Evolutionary conservation across 1,140 invertebrate species (phyloP).

Genomic region (Odontomachus brunneus): DNA sequence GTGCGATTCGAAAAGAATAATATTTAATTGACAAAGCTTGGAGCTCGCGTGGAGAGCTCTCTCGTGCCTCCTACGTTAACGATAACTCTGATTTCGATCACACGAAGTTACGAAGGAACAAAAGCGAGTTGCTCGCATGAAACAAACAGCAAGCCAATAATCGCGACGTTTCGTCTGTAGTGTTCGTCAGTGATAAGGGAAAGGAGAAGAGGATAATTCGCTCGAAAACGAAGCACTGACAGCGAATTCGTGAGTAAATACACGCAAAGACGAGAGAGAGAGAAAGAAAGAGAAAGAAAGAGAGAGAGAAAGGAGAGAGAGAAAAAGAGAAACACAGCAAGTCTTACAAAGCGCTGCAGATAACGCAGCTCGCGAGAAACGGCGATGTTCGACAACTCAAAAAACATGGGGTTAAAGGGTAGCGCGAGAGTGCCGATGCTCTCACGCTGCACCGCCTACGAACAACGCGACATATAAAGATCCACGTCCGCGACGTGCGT

Average conservation of each 20-base stretch:
- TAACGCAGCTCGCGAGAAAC: conserved; percentile 6
- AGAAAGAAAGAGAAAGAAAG: not conserved
- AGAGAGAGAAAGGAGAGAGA: not conserved
- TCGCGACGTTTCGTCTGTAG: too few species aligned
- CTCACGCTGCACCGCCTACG: not conserved
- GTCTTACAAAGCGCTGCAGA: not conserved
- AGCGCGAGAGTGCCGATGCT: not conserved
- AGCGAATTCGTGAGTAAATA: not conserved
- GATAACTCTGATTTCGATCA: too few species aligned
- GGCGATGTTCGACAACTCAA: not conserved
- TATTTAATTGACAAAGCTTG: too few species aligned
- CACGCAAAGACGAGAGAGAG: not conserved
- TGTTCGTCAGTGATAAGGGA: too few species aligned
- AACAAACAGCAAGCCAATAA: not conserved
- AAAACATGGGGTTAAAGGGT: conserved; percentile 10
- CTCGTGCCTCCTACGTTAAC: too few species aligned
- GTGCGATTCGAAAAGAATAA: too few species aligned
- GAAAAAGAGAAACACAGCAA: not conserved
- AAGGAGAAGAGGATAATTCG: conserved; percentile 20
- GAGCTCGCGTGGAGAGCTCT: too few species aligned
- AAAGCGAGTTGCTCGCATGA: not conserved
- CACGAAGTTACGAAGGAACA: too few species aligned
- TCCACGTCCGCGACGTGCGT: not conserved
- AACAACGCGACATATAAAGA: not conserved
- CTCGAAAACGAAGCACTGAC: not conserved